Percentiles rank a stretch among this genome's conserved stretches.
These are phyloP conservation scores for Heliothis virescens DNA, from an alignment of 1,140 invertebrate genomes.

Conservation along the genomic window DNA sequence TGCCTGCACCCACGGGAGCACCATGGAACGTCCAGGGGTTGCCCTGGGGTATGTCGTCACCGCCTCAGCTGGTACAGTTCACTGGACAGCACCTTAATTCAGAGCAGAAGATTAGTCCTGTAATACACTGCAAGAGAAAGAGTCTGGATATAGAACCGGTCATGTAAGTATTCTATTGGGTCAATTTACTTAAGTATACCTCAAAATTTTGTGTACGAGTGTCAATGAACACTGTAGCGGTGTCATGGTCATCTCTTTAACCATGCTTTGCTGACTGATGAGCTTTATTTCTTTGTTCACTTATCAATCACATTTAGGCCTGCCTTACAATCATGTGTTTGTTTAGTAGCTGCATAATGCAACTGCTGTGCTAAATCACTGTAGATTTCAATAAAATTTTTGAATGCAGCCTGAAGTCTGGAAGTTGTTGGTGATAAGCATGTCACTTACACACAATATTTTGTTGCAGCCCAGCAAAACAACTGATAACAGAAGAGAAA, in stretches of 20 bases:
- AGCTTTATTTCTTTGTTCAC: too few species aligned
- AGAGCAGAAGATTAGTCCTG: constrained; percentile 60
- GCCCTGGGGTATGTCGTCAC: constrained; percentile 78
- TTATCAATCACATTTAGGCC: too few species aligned
- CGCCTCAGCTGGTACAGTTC: constrained; percentile 79
- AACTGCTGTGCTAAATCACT: too few species aligned
- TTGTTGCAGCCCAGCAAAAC: constrained; percentile 87
- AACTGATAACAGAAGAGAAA: constrained; percentile 93
- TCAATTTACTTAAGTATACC: background rate
- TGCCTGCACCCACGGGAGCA: constrained; percentile 78
- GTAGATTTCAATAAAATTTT: too few species aligned
- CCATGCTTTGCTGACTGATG: too few species aligned
- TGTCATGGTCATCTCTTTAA: too few species aligned
- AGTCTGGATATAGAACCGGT: constrained; percentile 76
- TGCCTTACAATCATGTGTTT: too few species aligned
- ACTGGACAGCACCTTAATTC: constrained; percentile 66
- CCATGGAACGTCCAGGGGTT: constrained; percentile 82
- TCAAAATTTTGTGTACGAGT: too few species aligned
- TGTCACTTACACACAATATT: background rate
- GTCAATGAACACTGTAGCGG: too few species aligned
- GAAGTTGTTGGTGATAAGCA: too few species aligned
- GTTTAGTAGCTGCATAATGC: too few species aligned
- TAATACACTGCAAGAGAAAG: constrained; percentile 79
- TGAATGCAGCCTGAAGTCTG: too few species aligned
- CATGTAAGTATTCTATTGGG: constrained; percentile 68